Conservation (phyloP, 2,113 vertebrate genomes). For the Gnathonemus echidnorhynchus region DNA sequence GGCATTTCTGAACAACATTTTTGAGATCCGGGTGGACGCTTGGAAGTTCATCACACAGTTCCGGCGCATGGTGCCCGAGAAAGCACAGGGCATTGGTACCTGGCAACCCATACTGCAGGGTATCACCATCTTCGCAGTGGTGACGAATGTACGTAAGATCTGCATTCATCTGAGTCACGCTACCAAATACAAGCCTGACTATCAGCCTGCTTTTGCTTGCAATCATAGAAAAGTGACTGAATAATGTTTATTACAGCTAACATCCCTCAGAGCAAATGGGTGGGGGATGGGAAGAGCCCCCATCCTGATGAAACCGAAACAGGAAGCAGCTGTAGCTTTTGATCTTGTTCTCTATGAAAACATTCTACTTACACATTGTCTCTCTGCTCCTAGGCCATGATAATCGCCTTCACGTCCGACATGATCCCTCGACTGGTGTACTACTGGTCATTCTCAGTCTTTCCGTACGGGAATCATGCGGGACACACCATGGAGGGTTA, state of each 20-base stretch:
- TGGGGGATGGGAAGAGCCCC: neutral
- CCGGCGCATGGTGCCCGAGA: conserved; percentile 77
- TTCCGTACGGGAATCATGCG: conserved; percentile 62
- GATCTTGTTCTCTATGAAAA: neutral
- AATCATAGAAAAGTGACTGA: neutral
- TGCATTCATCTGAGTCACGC: neutral
- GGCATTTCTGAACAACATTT: conserved; percentile 84
- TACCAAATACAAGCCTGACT: neutral
- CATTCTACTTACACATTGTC: neutral
- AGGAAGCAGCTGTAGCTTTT: neutral
- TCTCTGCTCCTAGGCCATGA: conserved; percentile 71
- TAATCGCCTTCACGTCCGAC: conserved; percentile 89
- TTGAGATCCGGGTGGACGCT: conserved; percentile 84
- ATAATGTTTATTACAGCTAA: neutral
- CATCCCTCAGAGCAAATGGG: neutral
- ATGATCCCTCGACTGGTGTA: conserved; percentile 92
- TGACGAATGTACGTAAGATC: conserved; percentile 73
- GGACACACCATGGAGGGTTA: conserved; percentile 78
- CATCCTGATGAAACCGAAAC: neutral
- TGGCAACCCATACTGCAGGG: conserved; percentile 93
- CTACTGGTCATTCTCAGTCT: conserved; percentile 87
- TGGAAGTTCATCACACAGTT: conserved; percentile 91
- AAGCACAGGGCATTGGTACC: conserved; percentile 82
- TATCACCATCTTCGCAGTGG: conserved; percentile 80
- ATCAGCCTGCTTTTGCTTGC: neutral